Conservation (phyloP, 2,888 invertebrate genomes). For the Halictus ligatus region DNA sequence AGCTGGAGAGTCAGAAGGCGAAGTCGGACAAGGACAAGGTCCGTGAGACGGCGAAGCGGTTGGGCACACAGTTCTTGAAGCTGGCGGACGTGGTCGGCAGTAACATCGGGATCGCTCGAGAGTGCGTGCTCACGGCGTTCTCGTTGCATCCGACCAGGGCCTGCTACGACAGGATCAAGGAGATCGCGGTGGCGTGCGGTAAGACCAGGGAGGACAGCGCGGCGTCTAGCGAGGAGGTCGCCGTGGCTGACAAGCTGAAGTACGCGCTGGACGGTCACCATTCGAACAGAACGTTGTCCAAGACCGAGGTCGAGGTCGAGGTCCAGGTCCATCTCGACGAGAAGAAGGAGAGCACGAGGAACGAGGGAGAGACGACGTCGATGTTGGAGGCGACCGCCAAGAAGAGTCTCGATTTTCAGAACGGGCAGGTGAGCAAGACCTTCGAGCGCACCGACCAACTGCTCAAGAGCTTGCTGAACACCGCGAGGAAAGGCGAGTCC, state of each 20-base stretch:
- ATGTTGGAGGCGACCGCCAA: conserved; percentile 24
- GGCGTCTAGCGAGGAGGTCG: conserved; percentile 23
- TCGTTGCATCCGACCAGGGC: conserved; percentile 89
- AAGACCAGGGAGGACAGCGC: conserved; percentile 83
- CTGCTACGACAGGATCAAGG: conserved; percentile 87
- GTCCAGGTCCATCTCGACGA: background rate
- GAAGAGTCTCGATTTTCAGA: conserved; percentile 69
- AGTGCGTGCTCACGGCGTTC: conserved; percentile 91
- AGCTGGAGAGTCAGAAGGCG: conserved; percentile 88
- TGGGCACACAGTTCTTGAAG: conserved; percentile 87
- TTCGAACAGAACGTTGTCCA: background rate
- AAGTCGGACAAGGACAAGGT: conserved; percentile 85
- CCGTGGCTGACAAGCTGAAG: conserved; percentile 20
- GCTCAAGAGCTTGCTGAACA: conserved; percentile 75
- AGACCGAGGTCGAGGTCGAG: conserved; percentile 4
- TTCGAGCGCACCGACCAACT: conserved; percentile 75
- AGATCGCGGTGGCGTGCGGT: conserved; percentile 85
- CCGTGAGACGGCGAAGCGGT: conserved; percentile 86
- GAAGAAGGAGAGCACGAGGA: background rate
- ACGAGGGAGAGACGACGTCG: background rate
- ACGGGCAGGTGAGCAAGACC: conserved; percentile 66
- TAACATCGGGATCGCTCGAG: conserved; percentile 88
- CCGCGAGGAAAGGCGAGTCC: conserved; percentile 69
- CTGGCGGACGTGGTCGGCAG: conserved; percentile 87
- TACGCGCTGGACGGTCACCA: conserved; percentile 36